A percentile compares a stretch with the other conserved stretches of the same genome.
These are phyloP conservation scores for Aurelia sp. DNA, from an alignment of 30 jellyfish, hydroid and myxozoan genomes.

Conservation along the genomic window DNA sequence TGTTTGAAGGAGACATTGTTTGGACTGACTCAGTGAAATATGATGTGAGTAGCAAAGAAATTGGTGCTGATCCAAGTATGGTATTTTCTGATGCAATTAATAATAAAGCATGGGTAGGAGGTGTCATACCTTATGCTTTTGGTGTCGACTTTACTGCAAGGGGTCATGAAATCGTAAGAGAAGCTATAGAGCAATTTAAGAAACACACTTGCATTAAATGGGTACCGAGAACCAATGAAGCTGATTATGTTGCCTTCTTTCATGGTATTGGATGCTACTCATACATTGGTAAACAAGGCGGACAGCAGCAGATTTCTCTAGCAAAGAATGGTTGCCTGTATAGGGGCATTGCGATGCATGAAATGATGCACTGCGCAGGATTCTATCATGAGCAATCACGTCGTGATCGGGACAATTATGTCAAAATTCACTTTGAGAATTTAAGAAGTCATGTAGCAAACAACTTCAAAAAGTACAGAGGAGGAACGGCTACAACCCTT, in stretches of 20 bases:
- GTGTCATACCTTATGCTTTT: no score
- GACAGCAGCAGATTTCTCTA: conserved; percentile 82
- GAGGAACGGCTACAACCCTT: conserved; percentile 82
- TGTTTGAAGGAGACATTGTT: no score
- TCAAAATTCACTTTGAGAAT: conserved; percentile 32
- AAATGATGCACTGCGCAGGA: conserved; percentile 88
- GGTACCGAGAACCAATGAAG: conserved; percentile 68
- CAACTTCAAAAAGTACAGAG: conserved; percentile 86
- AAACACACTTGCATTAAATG: conserved; percentile 77
- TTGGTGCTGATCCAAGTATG: no score
- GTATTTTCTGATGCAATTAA: no score
- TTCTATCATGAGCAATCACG: conserved; percentile 66
- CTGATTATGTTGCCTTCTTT: conserved; percentile 67
- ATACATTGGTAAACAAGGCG: conserved; percentile 81
- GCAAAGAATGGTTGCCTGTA: conserved; percentile 71
- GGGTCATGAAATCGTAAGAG: conserved; percentile 36
- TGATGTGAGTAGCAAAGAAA: no score
- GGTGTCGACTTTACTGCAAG: neutral
- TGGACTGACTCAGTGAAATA: no score
- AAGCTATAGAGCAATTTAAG: conserved; percentile 78
- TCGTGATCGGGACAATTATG: conserved; percentile 35
- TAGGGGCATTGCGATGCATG: conserved; percentile 89
- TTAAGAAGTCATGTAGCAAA: conserved; percentile 39
- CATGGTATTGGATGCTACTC: conserved; percentile 91
- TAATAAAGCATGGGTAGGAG: no score